These are phyloP conservation scores for Nematopogon swammerdamellus DNA, from an alignment of 2,888 invertebrate genomes.

Conservation along the genomic window DNA sequence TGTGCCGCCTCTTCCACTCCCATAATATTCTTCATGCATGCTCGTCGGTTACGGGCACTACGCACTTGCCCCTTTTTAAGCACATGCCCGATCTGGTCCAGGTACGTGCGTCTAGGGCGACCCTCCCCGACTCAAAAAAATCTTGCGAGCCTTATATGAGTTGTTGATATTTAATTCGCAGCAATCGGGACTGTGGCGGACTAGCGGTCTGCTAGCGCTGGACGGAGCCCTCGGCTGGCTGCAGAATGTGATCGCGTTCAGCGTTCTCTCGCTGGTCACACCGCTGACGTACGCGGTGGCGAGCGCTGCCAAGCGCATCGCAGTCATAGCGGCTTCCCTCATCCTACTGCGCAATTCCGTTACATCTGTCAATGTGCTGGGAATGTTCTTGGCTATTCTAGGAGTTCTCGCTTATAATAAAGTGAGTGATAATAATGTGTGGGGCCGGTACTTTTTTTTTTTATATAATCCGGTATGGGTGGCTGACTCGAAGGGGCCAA, in stretches of 20 bases:
- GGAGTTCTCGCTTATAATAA: slow-evolving; percentile 87
- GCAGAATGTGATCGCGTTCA: slow-evolving; percentile 94
- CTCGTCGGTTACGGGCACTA: too few species aligned
- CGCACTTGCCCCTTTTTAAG: too few species aligned
- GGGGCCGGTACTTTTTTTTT: neutral
- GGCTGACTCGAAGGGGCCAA: too few species aligned
- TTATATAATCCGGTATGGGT: neutral
- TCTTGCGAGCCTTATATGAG: too few species aligned
- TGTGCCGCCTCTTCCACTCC: too few species aligned
- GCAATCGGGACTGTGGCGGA: slow-evolving; percentile 11
- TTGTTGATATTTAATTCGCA: neutral
- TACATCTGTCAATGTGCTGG: slow-evolving; percentile 78
- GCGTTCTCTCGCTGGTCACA: slow-evolving; percentile 86
- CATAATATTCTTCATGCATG: too few species aligned
- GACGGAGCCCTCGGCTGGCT: slow-evolving; percentile 91
- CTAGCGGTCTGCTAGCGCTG: slow-evolving; percentile 23
- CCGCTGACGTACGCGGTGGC: slow-evolving; percentile 95
- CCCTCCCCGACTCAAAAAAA: too few species aligned
- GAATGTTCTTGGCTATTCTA: slow-evolving; percentile 86
- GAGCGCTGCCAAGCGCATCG: slow-evolving; percentile 91
- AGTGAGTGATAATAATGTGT: neutral
- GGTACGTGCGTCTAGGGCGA: too few species aligned
- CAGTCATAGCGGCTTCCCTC: slow-evolving; percentile 85
- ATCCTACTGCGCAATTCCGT: slow-evolving; percentile 89
- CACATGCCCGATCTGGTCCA: too few species aligned